Evolutionary conservation across 2,797 vertebrate genomes (phyloP), one percentile per base, ranked within the genome.

Genomic region (Thalassophryne amazonica): DNA sequence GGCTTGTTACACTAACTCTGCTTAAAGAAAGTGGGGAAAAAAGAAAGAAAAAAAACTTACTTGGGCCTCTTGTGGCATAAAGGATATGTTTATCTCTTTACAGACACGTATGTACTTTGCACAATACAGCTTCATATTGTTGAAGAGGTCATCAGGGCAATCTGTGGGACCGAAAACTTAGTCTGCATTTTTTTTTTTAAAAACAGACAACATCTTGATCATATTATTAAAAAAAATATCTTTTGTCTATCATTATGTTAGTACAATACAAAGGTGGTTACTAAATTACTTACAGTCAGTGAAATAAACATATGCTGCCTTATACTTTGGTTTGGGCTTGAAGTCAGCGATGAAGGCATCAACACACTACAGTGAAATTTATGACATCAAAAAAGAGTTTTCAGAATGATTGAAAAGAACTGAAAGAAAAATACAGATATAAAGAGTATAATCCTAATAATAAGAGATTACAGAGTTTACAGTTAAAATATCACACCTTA

Each of bases 291-390:
- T 88, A 99, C 97, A 94, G 84, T 98, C 96, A 37, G 94, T 98
- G 80, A 99, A 99, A 88, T 98, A 99, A 63, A 99, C 83, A 13
- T 97, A 96, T 0, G 95, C 95, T 56, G 92, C 87, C 90, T 94
- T 98, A 63, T 99, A 99, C 78, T 91, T 97, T 70, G 92, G 90
- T 85, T 93, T 98, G 60, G 19, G 38, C 51, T 90, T 90, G 86
- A 98, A 99, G 83, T 99, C 97, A 21, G 73, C 83, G 60, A 98
- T 92, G 31, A 99, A 90, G 39, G 92, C 92, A 14, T 97, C 93
- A 76, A 98, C 84, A 84, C 94, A 94, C 96, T 99, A 66, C 11
- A 51, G 52, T 11, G 1, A 6, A 21, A 40, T 13, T n/a, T 6
- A 8, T 48, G 3, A 40, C 31, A 28, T 25, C 2, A 46, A 13